Base-by-base conservation (phyloP, 2,888 invertebrate species). In the Smittia sp. region DNA sequence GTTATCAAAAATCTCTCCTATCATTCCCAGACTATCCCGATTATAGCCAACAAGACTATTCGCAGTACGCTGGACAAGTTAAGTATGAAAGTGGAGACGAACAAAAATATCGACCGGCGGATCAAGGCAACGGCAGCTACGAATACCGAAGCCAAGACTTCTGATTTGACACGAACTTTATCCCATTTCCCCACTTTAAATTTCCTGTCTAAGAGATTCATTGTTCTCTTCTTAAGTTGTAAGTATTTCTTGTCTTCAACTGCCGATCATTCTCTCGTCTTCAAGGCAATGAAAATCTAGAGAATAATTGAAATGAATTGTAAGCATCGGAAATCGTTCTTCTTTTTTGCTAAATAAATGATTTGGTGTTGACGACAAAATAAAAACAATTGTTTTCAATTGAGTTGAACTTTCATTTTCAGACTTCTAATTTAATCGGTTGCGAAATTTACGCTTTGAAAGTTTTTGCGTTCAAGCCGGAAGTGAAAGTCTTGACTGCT, bases 11-110 rank as follows among this genome's bases (percentile, higher is more conserved):
- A 22, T 27, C 3, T 9, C 38, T 74, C 58, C 41, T 38, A 74
- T 73, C 67, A 75, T 76, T 77, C 81, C 3, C 80, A 89, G 91
- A 91, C 83, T 91, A 91, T 82, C 91, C 91, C 1, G 89, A 91
- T 76, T 92, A 90, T 82, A 82, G 82, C 66, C 82, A 86, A 75
- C 85, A 86, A 67, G 84, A 86, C 22, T 86, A 87, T 73, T 85
- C 87, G 77, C 86, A 87, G 75, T 84, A 87, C 4, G 86, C 86
- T 75, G 27, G 52, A 1, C 69, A 69, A 54, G 87, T 90, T 77
- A 90, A 90, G 78, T 89, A 88, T 79, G 81, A 80, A n/a, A 84
- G 79, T 72, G 87, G 90, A 70, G 87, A 90, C 63, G 91, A 92
- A 78, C 87, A 89, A 77, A 91, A 92, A 78, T 91, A 90, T 80